Evolutionary conservation across 53 echinoderm and acorn worm species (phyloP), one percentile per base, ranked within the genome.

Genomic region (Henricia sp.): DNA sequence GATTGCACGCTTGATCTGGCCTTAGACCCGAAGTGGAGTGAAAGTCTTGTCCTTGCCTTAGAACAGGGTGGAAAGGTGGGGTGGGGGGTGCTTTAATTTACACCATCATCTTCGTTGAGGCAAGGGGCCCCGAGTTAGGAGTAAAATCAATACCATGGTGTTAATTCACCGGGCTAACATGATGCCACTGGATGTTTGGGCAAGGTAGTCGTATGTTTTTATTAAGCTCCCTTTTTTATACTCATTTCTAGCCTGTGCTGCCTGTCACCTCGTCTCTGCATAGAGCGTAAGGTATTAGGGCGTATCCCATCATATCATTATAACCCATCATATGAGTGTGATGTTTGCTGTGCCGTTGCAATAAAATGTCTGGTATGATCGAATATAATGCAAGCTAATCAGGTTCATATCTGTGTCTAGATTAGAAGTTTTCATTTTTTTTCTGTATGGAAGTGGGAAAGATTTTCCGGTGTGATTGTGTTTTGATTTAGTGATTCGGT

Each of bases 71-170:
- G 48, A 8, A 10, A 46, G 48, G 8, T 46, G 14, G 8, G 8
- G 14, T 14, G 14, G 44, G 35, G 58, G 11, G 13, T 25, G 76
- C 59, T 76, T 57, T 36, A 58, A 58, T 76, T 76, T 76, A 24
- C 59, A 16, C 76, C 42, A 41, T 25, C 24, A n/a, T n/a, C n/a
- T n/a, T n/a, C n/a, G n/a, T n/a, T n/a, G 26, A 76, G 57, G 39
- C 41, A 29, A 59, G 28, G 27, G 50, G 39, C 13, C 12, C 35
- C 17, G 23, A 2, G 26, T 13, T 24, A 37, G 39, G 76, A 41
- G 39, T 25, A 23, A 76, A 76, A 59, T 76, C 76, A 76, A 76
- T 76, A 76, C 57, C 25, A 16, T 40, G 41, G 37, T 76, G 76
- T 76, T 76, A 76, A 76, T 42, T 76, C 76, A 58, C 59, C 2